These are phyloP conservation scores for Pseudomyrmex concolor DNA, from an alignment of 1,140 invertebrate genomes.

Conservation along the genomic window DNA sequence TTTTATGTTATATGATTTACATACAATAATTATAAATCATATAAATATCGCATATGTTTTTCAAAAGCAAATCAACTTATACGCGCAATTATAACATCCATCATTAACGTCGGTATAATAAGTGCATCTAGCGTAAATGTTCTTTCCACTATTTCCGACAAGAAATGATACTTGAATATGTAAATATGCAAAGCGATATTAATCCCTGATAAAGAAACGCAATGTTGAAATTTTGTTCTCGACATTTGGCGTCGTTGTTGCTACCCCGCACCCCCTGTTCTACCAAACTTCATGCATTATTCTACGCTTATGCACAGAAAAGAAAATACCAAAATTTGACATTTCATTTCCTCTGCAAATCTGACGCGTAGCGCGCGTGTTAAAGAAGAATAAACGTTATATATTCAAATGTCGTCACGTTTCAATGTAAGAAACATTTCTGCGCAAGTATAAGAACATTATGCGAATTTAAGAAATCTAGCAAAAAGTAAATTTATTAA, in stretches of 20 bases:
- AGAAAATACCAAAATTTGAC: constrained; percentile 37
- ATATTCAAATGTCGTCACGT: constrained; percentile 27
- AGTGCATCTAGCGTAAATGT: constrained; percentile 26
- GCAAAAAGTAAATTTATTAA: constrained; percentile 8
- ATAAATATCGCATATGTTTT: neutral
- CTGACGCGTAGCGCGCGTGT: neutral
- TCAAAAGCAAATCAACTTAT: neutral
- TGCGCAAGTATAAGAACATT: neutral
- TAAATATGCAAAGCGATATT: constrained; percentile 68
- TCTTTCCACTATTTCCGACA: constrained; percentile 1
- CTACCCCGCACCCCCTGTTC: neutral
- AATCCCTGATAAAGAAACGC: constrained; percentile 58
- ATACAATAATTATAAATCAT: neutral
- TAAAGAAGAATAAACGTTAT: constrained; percentile 26
- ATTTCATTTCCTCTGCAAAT: constrained; percentile 48
- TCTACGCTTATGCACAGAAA: constrained; percentile 35
- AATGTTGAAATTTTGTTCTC: constrained; percentile 65
- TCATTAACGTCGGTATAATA: constrained; percentile 34
- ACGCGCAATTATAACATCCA: constrained; percentile 14
- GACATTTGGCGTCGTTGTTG: constrained; percentile 36
- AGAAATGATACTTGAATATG: constrained; percentile 63
- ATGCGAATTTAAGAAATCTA: constrained; percentile 18
- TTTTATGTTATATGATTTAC: no score
- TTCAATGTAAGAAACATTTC: constrained; percentile 3
- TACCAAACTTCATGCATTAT: constrained; percentile 59